phyloP scores from a whole-genome alignment of 2,113 vertebrate species.

The Oryzias curvinotus region DNA sequence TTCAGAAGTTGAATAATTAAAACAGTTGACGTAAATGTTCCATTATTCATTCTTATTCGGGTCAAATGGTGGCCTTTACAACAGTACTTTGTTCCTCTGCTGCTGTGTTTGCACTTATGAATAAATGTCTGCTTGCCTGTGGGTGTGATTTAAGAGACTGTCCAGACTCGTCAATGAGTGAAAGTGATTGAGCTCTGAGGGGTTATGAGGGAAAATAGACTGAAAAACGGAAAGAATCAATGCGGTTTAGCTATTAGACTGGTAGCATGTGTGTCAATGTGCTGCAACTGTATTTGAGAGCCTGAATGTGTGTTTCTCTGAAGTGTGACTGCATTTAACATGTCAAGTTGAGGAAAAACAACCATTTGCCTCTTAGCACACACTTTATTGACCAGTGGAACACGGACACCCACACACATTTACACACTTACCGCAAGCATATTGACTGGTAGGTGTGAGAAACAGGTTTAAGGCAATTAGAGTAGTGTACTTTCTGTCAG shows the following conservation, averaged over 20 bases:
- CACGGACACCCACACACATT: slow-evolving; percentile 44
- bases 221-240: slow-evolving; percentile 69
- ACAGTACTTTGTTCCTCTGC: slow-evolving; percentile 13
- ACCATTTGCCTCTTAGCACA: slow-evolving; percentile 69
- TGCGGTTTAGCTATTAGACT: slow-evolving; percentile 59
- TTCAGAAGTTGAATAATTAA: slow-evolving; percentile 30
- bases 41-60: slow-evolving; percentile 35
- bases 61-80: slow-evolving; percentile 28
- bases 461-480: slow-evolving; percentile 70
- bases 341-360: slow-evolving; percentile 75
- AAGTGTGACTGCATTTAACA: slow-evolving; percentile 68
- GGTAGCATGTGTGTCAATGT: neutral
- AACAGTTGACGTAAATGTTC: slow-evolving; percentile 27
- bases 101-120: slow-evolving; percentile 35
- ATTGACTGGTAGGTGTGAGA: slow-evolving; percentile 62
- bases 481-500: slow-evolving; percentile 57
- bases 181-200: slow-evolving; percentile 54
- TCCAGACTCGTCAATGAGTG: slow-evolving; percentile 36
- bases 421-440: slow-evolving; percentile 44
- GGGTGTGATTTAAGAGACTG: slow-evolving; percentile 56
- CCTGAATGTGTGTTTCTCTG: slow-evolving; percentile 51
- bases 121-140: slow-evolving; percentile 48
- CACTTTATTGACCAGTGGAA: slow-evolving; percentile 68
- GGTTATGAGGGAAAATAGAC: slow-evolving; percentile 61
- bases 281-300: slow-evolving; percentile 14